phyloP scores from a whole-genome alignment of 2,888 invertebrate species.

The Zele albiditarsus region DNA sequence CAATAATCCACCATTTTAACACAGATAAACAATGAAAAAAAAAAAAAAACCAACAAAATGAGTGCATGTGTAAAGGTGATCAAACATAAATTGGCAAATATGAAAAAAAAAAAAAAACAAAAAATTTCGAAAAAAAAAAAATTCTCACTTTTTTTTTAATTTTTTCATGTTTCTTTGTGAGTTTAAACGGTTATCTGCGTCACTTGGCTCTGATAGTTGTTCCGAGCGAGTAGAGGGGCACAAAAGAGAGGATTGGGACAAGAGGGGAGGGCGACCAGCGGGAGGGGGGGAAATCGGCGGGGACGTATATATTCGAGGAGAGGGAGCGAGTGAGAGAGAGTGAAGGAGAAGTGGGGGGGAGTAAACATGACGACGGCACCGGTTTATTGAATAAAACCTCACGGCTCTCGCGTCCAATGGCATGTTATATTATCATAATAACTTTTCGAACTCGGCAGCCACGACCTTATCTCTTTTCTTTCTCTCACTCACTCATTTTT shows the following conservation, averaged over 20 bases:
- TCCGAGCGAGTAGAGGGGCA: slow-evolving; percentile 6
- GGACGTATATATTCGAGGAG: not conserved
- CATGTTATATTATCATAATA: slow-evolving; percentile 55
- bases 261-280: not conserved
- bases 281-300: not conserved
- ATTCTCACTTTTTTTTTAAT: not conserved
- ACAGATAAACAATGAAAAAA: too few species aligned
- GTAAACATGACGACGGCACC: slow-evolving; percentile 33
- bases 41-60: too few species aligned
- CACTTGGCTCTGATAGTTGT: slow-evolving; percentile 20
- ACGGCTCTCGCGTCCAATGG: slow-evolving; percentile 38
- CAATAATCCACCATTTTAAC: too few species aligned
- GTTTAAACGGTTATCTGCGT: slow-evolving; percentile 22
- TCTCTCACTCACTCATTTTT: slow-evolving; percentile 8
- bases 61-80: too few species aligned
- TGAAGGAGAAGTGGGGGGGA: not conserved
- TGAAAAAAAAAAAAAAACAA: too few species aligned
- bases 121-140: not conserved
- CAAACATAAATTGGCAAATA: too few species aligned
- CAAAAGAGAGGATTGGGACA: not conserved
- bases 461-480: slow-evolving; percentile 25
- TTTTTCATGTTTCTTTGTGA: slow-evolving; percentile 16
- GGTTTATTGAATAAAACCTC: slow-evolving; percentile 47
- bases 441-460: slow-evolving; percentile 52
- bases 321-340: not conserved